A percentile compares a stretch with the other conserved stretches of the same genome.
Evolutionary conservation across 2,888 invertebrate genomes (phyloP).

Genomic region (Hyalella azteca): DNA sequence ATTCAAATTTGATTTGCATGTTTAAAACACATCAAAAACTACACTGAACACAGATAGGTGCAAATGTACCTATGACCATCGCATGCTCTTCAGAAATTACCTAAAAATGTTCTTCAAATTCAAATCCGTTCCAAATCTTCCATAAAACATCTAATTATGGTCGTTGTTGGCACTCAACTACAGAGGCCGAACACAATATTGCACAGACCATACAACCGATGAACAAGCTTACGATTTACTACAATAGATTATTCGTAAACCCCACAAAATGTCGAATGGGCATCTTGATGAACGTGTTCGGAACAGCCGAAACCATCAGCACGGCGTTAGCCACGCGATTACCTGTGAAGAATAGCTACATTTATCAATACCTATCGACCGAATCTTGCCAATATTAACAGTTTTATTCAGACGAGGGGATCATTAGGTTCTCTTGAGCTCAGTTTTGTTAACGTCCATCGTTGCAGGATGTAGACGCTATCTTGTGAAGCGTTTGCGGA

Average conservation of each 20-base stretch:
- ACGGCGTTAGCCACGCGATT: conserved; percentile 14
- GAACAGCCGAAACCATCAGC: conserved; percentile 20
- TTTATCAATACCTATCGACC: conserved; percentile 22
- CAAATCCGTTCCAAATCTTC: too few relatives aligned
- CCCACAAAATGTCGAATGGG: background rate
- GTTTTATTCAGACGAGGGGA: conserved; percentile 30
- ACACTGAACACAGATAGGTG: too few relatives aligned
- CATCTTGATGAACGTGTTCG: background rate
- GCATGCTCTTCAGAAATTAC: too few relatives aligned
- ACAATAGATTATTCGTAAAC: conserved; percentile 8
- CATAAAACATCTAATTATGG: too few relatives aligned
- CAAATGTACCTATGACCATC: too few relatives aligned
- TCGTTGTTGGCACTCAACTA: too few relatives aligned
- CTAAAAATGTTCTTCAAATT: too few relatives aligned
- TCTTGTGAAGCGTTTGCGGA: background rate
- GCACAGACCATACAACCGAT: background rate
- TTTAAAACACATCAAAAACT: too few relatives aligned
- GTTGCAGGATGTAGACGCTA: conserved; percentile 24
- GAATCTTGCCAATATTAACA: conserved; percentile 35
- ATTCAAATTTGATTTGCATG: too few relatives aligned
- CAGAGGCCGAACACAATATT: background rate
- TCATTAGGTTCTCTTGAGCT: conserved; percentile 27
- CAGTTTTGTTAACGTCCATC: conserved; percentile 34
- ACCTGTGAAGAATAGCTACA: conserved; percentile 29
- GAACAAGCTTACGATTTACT: conserved; percentile 30